A percentile compares a stretch with the other conserved stretches of the same genome.
phyloP scores from a whole-genome alignment of 1,140 invertebrate species.

The Anastrepha obliqua region DNA sequence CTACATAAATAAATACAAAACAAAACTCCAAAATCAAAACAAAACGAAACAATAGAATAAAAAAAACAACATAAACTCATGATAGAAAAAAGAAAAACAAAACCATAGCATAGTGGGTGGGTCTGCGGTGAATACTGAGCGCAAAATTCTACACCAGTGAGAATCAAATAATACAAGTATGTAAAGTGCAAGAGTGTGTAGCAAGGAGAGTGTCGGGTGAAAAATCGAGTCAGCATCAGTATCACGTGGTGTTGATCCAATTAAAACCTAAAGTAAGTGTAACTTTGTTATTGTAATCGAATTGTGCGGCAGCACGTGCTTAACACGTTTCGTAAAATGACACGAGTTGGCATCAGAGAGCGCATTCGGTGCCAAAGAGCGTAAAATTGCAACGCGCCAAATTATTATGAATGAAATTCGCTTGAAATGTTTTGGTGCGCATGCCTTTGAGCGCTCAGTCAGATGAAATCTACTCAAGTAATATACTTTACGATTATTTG shows the following conservation, averaged over 20 bases:
- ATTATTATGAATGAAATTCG: slow-evolving; percentile 51
- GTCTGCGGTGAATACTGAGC: slow-evolving; percentile 5
- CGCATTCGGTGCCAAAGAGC: not conserved
- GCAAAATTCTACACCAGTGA: not conserved
- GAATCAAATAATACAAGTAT: not conserved
- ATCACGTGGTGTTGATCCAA: slow-evolving; percentile 56
- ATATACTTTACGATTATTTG: not conserved
- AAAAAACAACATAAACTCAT: slow-evolving; percentile 1
- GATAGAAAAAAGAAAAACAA: not conserved
- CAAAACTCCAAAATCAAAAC: slow-evolving; percentile 44
- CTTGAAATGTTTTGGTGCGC: not conserved
- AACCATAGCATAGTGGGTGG: not conserved
- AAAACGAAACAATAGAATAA: slow-evolving; percentile 38
- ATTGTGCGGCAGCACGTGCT: slow-evolving; percentile 50
- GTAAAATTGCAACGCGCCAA: slow-evolving; percentile 18
- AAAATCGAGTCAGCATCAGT: slow-evolving; percentile 14
- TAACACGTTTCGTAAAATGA: slow-evolving; percentile 6
- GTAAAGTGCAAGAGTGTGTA: not conserved
- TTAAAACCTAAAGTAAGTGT: slow-evolving; percentile 44
- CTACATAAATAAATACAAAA: slow-evolving; percentile 27
- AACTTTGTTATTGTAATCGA: slow-evolving; percentile 56
- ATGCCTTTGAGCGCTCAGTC: not conserved
- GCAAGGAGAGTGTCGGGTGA: not conserved
- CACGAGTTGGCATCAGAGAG: not conserved
- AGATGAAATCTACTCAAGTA: not conserved